These are phyloP conservation scores for Cheilosia scutellata DNA, from an alignment of 2,888 invertebrate species.

Conservation along the genomic window DNA sequence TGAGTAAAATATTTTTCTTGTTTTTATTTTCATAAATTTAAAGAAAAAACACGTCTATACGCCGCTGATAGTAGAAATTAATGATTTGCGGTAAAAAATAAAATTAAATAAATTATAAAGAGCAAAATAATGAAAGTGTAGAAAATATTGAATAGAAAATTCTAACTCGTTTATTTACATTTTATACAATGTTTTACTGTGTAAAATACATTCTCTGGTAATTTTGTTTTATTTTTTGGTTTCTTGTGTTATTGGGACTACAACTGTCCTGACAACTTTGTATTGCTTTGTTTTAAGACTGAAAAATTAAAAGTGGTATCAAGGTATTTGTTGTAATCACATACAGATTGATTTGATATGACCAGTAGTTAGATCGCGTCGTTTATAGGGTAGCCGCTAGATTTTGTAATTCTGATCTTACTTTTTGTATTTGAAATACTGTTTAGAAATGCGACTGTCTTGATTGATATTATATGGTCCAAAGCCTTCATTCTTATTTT, in stretches of 20 bases:
- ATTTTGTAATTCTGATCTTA: no score
- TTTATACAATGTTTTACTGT: slow-evolving; percentile 63
- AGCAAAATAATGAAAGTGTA: background rate
- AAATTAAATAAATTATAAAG: background rate
- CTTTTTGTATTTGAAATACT: no score
- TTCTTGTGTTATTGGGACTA: slow-evolving; percentile 10
- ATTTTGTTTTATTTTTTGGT: slow-evolving; percentile 22
- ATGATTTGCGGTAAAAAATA: slow-evolving; percentile 8
- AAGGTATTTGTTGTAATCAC: no score
- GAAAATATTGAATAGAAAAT: background rate
- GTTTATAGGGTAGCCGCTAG: no score
- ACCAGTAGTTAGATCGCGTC: no score
- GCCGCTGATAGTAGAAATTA: slow-evolving; percentile 34
- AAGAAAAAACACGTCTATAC: slow-evolving; percentile 61
- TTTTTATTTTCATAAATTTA: background rate
- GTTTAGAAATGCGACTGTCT: no score
- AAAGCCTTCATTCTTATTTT: no score
- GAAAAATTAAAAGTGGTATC: background rate
- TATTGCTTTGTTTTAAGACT: background rate
- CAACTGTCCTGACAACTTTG: slow-evolving; percentile 62
- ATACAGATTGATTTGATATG: no score
- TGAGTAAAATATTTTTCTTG: background rate
- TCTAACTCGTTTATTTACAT: slow-evolving; percentile 65
- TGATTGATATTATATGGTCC: no score
- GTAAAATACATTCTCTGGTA: slow-evolving; percentile 55